Conservation (phyloP, 2,113 vertebrate species). For the Xenus cinereus region DNA sequence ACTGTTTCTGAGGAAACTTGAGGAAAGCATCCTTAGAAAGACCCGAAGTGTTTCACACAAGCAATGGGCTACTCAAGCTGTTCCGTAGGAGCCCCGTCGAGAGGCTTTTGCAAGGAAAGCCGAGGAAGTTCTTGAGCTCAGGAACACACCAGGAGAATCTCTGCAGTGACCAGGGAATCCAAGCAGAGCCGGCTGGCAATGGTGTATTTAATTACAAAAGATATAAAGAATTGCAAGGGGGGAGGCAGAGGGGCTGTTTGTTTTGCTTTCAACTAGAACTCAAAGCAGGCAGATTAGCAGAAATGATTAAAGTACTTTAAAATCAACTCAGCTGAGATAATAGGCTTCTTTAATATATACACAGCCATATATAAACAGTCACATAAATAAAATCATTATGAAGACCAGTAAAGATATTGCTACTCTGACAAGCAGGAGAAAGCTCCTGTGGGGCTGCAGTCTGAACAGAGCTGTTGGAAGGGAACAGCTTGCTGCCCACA, state of each 20-base stretch:
- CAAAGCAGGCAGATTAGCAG: fast-evolving
- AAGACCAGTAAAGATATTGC: background rate
- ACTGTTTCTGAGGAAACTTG: background rate
- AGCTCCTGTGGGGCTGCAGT: background rate
- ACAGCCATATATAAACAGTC: background rate
- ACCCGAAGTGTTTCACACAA: background rate
- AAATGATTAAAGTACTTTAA: background rate
- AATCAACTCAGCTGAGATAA: background rate
- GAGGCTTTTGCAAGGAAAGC: background rate
- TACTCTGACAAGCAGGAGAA: background rate
- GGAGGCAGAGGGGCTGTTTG: background rate
- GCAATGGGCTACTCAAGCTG: background rate
- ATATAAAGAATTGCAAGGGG: background rate
- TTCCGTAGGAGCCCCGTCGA: background rate
- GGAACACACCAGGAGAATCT: background rate
- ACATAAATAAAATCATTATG: background rate
- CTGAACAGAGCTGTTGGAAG: background rate
- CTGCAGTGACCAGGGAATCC: background rate
- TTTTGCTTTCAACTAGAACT: background rate
- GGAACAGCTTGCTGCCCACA: background rate
- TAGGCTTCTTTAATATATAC: background rate
- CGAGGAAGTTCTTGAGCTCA: background rate
- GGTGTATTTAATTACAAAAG: background rate
- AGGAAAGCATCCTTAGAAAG: background rate
- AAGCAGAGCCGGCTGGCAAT: background rate